Conservation (phyloP, 1,140 invertebrate species). For the Callitettix versicolor region DNA sequence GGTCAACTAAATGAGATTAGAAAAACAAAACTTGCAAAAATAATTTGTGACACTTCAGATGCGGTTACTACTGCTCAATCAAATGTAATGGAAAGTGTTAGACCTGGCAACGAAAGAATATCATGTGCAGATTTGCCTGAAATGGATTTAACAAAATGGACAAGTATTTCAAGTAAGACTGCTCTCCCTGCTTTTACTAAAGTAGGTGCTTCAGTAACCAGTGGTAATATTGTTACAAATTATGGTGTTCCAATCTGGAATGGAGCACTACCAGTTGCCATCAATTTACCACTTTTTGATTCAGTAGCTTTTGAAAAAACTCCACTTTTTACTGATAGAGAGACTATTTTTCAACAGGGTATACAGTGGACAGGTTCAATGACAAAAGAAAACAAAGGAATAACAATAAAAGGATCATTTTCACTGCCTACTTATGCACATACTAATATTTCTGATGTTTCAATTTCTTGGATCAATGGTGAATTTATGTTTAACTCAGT, state of each 20-base stretch:
- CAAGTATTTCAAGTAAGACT: background rate
- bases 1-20: conserved; percentile 78
- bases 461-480: conserved; percentile 6
- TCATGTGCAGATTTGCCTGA: conserved; percentile 46
- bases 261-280: conserved; percentile 1
- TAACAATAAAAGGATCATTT: conserved; percentile 4
- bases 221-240: background rate
- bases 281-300: background rate
- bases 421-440: background rate
- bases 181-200: background rate
- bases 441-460: conserved; percentile 2
- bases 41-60: conserved; percentile 86
- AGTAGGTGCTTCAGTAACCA: background rate
- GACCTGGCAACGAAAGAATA: conserved; percentile 46
- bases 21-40: conserved; percentile 65
- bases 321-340: background rate
- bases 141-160: conserved; percentile 36
- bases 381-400: background rate
- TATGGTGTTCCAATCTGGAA: conserved; percentile 6
- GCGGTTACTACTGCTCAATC: conserved; percentile 58
- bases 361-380: conserved; percentile 9
- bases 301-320: too few relatives aligned
- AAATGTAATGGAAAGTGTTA: conserved; percentile 57
- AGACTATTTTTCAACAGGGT: background rate
- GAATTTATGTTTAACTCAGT: background rate